A percentile compares a stretch with the other conserved stretches of the same genome.
Conservation (phyloP, 2,113 vertebrate genomes). For the Lutjanus erythropterus region DNA sequence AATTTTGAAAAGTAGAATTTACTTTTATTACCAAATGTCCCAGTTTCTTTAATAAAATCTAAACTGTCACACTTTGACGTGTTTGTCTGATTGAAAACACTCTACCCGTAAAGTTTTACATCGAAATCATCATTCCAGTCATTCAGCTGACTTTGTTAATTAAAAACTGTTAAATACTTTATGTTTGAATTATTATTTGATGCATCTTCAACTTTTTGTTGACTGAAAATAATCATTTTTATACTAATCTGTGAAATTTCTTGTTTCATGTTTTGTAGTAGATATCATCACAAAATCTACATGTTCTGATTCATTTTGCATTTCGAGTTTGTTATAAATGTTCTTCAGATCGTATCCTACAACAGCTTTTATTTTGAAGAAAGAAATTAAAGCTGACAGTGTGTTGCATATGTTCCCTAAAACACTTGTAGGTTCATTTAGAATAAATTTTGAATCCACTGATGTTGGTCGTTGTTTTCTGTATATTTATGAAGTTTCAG, state of each 20-base stretch:
- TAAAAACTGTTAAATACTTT: not conserved
- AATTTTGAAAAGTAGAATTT: not conserved
- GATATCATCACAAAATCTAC: not conserved
- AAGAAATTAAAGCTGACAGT: not conserved
- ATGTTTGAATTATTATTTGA: constrained; percentile 10
- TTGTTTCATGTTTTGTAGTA: not conserved
- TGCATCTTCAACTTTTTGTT: not conserved
- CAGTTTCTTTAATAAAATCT: not conserved
- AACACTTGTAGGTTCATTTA: constrained; percentile 7
- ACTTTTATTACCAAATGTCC: not conserved
- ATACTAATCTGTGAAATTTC: not conserved
- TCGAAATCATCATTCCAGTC: not conserved
- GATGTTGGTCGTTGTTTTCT: not conserved
- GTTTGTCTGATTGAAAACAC: not conserved
- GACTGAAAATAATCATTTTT: not conserved
- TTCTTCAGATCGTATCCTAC: not conserved
- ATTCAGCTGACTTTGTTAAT: not conserved
- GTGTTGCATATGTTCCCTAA: no score
- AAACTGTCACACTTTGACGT: not conserved
- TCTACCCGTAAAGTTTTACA: not conserved
- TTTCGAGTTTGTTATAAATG: not conserved
- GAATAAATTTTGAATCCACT: not conserved
- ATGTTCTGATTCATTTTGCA: not conserved
- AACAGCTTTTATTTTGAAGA: no score
- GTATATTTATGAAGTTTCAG: not conserved